These are phyloP conservation scores for Pterocles burchelli DNA, from an alignment of 2,113 vertebrate species.

Conservation along the genomic window DNA sequence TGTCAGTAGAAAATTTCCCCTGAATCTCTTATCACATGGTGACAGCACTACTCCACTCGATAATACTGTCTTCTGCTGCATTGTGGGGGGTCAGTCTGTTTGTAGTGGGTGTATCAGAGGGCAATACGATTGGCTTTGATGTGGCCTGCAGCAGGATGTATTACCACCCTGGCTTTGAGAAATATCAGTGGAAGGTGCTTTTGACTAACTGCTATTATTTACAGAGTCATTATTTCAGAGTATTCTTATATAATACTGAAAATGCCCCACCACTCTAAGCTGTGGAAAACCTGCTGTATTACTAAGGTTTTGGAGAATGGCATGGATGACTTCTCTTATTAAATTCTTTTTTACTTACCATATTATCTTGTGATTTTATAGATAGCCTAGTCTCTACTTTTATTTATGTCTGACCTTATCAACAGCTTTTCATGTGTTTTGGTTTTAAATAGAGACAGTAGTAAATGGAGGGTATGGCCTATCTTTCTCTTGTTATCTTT, in stretches of 20 bases:
- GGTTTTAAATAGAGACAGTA: neutral
- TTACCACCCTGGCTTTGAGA: neutral
- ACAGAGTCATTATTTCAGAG: neutral
- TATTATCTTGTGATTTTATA: neutral
- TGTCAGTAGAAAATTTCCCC: neutral
- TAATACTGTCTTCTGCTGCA: neutral
- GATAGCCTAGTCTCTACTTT: neutral
- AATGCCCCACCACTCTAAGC: neutral
- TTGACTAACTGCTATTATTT: neutral
- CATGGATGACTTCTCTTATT: neutral
- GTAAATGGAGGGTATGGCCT: neutral
- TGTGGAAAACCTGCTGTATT: neutral
- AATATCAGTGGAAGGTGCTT: neutral
- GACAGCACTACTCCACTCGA: neutral
- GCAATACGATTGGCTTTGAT: neutral
- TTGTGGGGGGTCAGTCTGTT: neutral
- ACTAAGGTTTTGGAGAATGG: neutral
- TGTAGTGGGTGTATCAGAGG: neutral
- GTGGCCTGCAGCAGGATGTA: neutral
- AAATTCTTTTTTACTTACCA: neutral
- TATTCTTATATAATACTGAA: neutral
- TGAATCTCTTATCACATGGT: neutral
- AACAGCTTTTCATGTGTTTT: neutral
- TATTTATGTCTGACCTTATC: neutral
- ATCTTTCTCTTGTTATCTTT: neutral